Percentiles rank a stretch among this genome's conserved stretches.
phyloP scores from a whole-genome alignment of 2,113 vertebrate species.

The Eubucco bourcierii region DNA sequence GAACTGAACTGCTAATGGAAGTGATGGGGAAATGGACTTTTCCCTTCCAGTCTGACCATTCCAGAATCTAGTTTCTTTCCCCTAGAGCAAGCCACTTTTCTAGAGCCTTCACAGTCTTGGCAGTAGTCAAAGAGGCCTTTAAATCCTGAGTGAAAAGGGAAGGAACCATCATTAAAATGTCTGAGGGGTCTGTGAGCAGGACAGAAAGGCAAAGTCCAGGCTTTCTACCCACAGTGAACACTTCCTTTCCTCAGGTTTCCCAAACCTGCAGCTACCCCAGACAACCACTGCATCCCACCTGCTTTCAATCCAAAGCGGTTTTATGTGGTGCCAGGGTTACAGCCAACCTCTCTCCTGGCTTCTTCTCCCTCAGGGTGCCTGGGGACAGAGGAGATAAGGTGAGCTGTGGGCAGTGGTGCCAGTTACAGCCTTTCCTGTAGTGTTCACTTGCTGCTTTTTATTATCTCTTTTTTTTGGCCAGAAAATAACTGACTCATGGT shows the following conservation, averaged over 20 bases:
- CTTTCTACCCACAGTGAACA: background rate
- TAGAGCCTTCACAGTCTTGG: background rate
- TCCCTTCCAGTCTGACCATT: background rate
- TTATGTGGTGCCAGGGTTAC: background rate
- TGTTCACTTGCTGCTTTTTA: background rate
- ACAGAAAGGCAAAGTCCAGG: background rate
- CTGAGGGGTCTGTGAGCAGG: background rate
- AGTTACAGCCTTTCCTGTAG: background rate
- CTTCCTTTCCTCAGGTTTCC: background rate
- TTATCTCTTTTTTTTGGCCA: background rate
- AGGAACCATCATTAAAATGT: background rate
- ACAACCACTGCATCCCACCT: background rate
- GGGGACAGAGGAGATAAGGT: background rate
- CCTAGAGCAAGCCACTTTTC: background rate
- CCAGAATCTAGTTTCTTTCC: background rate
- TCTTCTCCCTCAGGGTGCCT: constrained; percentile 49
- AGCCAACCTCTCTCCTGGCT: background rate
- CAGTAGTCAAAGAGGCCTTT: background rate
- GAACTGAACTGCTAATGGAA: background rate
- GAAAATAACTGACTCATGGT: constrained; percentile 4
- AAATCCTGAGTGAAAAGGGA: background rate
- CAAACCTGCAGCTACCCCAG: background rate
- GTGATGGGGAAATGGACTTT: background rate
- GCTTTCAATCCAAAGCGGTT: rapidly evolving
- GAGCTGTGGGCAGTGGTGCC: background rate